Evolutionary conservation across 92 coral and sea anemone species (phyloP), one percentile per base, ranked within the genome.

Genomic region (Paramuricea clavata): DNA sequence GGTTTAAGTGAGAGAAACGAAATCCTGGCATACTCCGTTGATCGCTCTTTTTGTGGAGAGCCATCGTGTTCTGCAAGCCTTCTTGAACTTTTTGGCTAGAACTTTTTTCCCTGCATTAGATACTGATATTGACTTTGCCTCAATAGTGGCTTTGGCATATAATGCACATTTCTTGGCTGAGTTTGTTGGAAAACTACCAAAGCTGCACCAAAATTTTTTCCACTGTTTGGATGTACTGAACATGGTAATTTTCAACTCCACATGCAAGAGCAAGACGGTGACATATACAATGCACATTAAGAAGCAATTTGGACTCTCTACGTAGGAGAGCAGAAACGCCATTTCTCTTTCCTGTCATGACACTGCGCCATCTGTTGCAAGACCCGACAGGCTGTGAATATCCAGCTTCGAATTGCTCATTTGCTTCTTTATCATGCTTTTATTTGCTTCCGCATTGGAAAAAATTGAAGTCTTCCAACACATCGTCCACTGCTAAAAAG

Each of bases 21-120:
- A 92, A 68, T 92, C 92, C 47, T 92, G 86, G 82, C 56, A 92
- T 25, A 92, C 92, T n/a, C 91, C 91, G 50, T 62, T 85, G 60
- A 92, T 90, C 62, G 92, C 85, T 27, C 79, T 75, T 54, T 92
- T 89, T 47, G 85, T 91, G n/a, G n/a, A n/a, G n/a, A 92, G n/a
- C n/a, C n/a, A n/a, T n/a, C n/a, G n/a, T n/a, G n/a, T n/a, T n/a
- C n/a, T n/a, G n/a, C n/a, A n/a, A 11, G 95, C 94, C 61, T 89
- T 89, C 44, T 69, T 73, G 75, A 92, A 81, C 62, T 60, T 91
- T 86, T 83, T 92, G 81, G 82, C 90, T n/a, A 89, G 31, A 25
- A 16, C 52, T 35, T 85, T 85, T 28, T 61, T 92, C 31, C 86
- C 80, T 15, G 57, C 84, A 30, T 74, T 42, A 21, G 73, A 69